Percentiles rank a stretch among this genome's conserved stretches.
Conservation (phyloP, 2,888 invertebrate species). For the Trichogramma dendrolimi region DNA sequence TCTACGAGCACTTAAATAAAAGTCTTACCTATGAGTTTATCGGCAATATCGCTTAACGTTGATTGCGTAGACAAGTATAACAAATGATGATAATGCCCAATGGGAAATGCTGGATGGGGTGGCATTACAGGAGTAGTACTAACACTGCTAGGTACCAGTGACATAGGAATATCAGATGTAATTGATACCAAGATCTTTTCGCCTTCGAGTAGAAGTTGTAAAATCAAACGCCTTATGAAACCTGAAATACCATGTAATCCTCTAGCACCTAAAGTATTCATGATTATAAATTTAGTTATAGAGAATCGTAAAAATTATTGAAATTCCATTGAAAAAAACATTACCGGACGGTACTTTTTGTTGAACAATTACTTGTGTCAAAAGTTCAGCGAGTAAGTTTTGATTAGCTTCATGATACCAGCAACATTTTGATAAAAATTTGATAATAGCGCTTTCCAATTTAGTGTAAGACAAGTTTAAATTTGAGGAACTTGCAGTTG, state of each 20-base stretch:
- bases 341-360: conserved; percentile 54
- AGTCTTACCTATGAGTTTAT: conserved; percentile 4
- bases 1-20: no score
- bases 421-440: conserved; percentile 77
- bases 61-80: conserved; percentile 72
- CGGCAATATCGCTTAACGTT: conserved; percentile 64
- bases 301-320: neutral
- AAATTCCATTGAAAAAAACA: conserved; percentile 15
- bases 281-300: conserved; percentile 1
- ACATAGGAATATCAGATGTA: conserved; percentile 48
- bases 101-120: conserved; percentile 68
- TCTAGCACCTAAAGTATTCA: conserved; percentile 41
- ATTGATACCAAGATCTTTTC: conserved; percentile 79
- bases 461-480: conserved; percentile 45
- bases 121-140: conserved; percentile 44
- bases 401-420: conserved; percentile 83
- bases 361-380: conserved; percentile 71
- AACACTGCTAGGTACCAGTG: conserved; percentile 39
- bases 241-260: conserved; percentile 70
- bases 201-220: conserved; percentile 81
- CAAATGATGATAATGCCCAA: conserved; percentile 68
- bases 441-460: conserved; percentile 73
- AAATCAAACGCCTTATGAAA: conserved; percentile 79
- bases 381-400: conserved; percentile 72
- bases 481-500: conserved; percentile 43